Evolutionary conservation across 1,140 invertebrate genomes (phyloP).

Genomic region (Bradysia coprophila): DNA sequence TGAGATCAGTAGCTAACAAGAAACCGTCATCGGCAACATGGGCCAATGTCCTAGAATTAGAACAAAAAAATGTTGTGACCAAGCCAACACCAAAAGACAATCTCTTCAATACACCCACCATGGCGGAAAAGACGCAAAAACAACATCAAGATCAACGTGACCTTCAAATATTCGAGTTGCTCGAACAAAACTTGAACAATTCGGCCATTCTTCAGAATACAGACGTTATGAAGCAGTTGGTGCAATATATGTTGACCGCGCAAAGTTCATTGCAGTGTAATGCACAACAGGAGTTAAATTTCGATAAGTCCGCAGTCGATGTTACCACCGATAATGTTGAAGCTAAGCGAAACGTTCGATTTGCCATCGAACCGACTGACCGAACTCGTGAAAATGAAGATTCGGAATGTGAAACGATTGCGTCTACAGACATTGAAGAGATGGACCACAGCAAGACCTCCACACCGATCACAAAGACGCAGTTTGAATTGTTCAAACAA

Average conservation of each 20-base stretch:
- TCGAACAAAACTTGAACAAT: slow-evolving; percentile 14
- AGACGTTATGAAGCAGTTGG: slow-evolving; percentile 8
- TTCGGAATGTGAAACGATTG: background rate
- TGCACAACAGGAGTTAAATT: too few relatives aligned
- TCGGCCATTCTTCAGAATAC: slow-evolving; percentile 13
- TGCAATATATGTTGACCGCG: background rate
- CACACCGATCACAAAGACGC: slow-evolving; percentile 6
- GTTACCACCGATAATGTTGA: background rate
- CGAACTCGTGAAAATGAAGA: too few relatives aligned
- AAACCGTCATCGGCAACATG: slow-evolving; percentile 11
- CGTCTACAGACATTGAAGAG: background rate
- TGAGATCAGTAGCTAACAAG: too few relatives aligned
- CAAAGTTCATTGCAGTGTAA: too few relatives aligned
- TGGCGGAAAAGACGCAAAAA: background rate
- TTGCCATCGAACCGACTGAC: too few relatives aligned
- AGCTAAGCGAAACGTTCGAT: background rate
- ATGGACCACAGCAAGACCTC: slow-evolving; percentile 2
- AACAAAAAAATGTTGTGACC: slow-evolving; percentile 13
- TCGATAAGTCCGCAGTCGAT: background rate
- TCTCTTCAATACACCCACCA: background rate
- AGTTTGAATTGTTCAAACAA: background rate
- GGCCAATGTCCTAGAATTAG: slow-evolving; percentile 16
- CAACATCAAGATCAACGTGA: slow-evolving; percentile 11
- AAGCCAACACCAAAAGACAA: background rate
- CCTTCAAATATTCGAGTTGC: slow-evolving; percentile 17